These are phyloP conservation scores for Heliangelus exortis DNA, from an alignment of 2,797 vertebrate species.

Conservation along the genomic window DNA sequence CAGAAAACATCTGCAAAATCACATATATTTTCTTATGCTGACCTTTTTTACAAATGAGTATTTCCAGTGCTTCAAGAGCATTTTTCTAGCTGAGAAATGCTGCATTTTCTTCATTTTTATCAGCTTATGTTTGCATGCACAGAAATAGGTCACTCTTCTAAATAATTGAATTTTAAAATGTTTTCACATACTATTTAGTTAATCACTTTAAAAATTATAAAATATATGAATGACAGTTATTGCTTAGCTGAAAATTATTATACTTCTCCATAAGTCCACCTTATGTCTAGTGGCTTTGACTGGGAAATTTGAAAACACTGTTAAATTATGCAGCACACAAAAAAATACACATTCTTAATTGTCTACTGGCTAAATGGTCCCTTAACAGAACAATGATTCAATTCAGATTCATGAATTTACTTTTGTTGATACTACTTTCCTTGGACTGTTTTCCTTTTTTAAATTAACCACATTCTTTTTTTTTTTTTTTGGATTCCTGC, in stretches of 20 bases:
- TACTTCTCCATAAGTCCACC: neutral
- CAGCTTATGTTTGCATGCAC: neutral
- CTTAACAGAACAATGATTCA: neutral
- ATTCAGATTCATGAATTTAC: neutral
- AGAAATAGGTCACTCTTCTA: neutral
- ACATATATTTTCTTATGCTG: neutral
- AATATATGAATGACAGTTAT: neutral
- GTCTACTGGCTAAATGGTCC: neutral
- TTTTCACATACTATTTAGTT: neutral
- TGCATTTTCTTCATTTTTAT: neutral
- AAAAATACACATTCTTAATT: neutral
- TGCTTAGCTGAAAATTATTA: neutral
- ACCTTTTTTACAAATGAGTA: rapidly evolving
- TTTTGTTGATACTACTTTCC: neutral
- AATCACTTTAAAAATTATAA: neutral
- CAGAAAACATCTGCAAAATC: neutral
- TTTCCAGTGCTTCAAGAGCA: neutral
- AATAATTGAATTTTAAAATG: neutral
- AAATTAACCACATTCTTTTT: neutral
- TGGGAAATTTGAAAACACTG: neutral
- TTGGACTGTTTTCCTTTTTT: neutral
- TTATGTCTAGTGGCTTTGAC: neutral
- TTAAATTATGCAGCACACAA: neutral
- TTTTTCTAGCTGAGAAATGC: neutral
- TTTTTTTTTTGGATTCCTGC: neutral